Conservation (phyloP, 2,113 vertebrate genomes). For the Pterophyllum scalare region DNA sequence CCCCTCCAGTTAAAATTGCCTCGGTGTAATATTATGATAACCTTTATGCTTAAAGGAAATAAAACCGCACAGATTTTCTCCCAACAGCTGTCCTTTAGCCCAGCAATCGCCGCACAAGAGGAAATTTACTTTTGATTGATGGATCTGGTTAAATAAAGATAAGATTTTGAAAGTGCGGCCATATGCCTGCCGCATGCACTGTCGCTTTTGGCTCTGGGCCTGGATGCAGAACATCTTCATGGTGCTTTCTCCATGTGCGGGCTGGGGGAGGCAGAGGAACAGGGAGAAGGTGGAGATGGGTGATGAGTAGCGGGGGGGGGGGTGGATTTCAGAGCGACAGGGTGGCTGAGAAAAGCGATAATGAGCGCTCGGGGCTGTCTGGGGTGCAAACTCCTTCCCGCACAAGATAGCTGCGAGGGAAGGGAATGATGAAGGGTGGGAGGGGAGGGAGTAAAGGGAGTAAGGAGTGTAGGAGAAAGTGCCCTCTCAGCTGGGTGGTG, state of each 20-base stretch:
- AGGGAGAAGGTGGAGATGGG: constrained; percentile 25
- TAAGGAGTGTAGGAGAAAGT: constrained; percentile 47
- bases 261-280: background rate
- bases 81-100: constrained; percentile 47
- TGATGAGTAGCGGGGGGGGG: constrained; percentile 16
- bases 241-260: constrained; percentile 25
- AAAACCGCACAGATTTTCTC: constrained; percentile 16
- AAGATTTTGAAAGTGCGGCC: constrained; percentile 63
- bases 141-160: constrained; percentile 71
- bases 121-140: constrained; percentile 60
- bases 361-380: constrained; percentile 74
- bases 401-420: constrained; percentile 53
- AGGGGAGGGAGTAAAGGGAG: constrained; percentile 3
- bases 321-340: constrained; percentile 67
- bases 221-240: constrained; percentile 50
- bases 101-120: background rate
- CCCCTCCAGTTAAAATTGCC: constrained; percentile 26
- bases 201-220: constrained; percentile 55
- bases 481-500: constrained; percentile 65
- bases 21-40: constrained; percentile 30
- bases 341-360: constrained; percentile 67
- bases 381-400: constrained; percentile 66
- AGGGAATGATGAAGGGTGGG: background rate
- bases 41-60: constrained; percentile 49
- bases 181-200: constrained; percentile 58